A percentile compares a stretch with the other conserved stretches of the same genome.
Evolutionary conservation across 2,113 vertebrate genomes (phyloP).

Genomic region (Oncorhynchus clarkii): DNA sequence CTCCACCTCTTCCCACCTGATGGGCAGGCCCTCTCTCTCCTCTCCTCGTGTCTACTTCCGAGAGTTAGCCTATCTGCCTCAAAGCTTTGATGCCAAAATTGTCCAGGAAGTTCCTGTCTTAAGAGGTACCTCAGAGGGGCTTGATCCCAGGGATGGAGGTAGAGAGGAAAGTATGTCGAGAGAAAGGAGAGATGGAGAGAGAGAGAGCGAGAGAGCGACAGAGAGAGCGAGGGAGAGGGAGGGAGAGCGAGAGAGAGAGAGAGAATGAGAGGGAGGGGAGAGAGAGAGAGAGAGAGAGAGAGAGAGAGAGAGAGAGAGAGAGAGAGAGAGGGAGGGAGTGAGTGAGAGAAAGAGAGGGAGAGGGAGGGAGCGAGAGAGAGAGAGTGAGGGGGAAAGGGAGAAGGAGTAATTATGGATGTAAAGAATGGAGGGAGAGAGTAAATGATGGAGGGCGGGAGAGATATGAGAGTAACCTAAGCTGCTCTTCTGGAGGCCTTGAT

Average conservation of each 20-base stretch:
- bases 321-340: background rate
- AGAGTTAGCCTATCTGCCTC: conserved; percentile 71
- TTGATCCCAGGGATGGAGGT: conserved; percentile 53
- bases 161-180: conserved; percentile 8
- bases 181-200: conserved; percentile 14
- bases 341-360: accelerated
- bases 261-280: background rate
- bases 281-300: background rate
- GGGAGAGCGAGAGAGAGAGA: too few relatives aligned
- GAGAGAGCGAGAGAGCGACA: background rate
- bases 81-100: conserved; percentile 80
- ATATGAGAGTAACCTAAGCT: too few relatives aligned
- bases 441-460: too few relatives aligned
- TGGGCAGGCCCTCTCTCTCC: conserved; percentile 26
- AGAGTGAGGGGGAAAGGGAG: too few relatives aligned
- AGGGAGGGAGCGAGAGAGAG: too few relatives aligned
- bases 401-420: too few relatives aligned
- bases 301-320: background rate
- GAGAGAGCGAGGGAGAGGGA: conserved; percentile 2
- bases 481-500: background rate
- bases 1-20: background rate
- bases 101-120: conserved; percentile 75
- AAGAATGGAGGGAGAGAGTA: too few relatives aligned
- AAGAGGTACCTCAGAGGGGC: conserved; percentile 69
- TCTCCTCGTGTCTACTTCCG: conserved; percentile 70